These are phyloP conservation scores for Manis pentadactyla DNA, from an alignment of 2,797 vertebrate species.

Conservation along the genomic window DNA sequence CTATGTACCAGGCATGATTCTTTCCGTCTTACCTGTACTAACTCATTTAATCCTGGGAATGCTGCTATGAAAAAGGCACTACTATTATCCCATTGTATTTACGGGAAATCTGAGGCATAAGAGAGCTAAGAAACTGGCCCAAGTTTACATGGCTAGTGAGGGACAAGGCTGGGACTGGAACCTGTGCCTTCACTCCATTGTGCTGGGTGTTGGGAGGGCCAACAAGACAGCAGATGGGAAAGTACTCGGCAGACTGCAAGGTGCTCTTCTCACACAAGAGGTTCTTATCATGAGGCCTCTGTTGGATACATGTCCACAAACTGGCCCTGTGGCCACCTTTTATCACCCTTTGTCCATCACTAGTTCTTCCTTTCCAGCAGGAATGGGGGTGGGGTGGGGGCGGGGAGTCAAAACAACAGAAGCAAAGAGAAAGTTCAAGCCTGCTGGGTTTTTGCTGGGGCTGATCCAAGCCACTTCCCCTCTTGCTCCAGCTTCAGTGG, in stretches of 20 bases:
- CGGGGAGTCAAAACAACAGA: neutral
- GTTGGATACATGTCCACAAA: neutral
- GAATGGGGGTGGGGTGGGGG: neutral
- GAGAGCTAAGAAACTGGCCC: neutral
- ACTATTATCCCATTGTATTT: neutral
- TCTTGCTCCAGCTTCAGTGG: neutral
- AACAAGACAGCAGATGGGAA: neutral
- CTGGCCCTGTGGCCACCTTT: neutral
- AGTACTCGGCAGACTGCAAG: neutral
- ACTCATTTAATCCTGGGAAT: conserved; percentile 16
- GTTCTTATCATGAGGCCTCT: neutral
- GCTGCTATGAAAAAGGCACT: neutral
- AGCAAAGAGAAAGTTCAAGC: conserved; percentile 5
- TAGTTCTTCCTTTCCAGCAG: conserved; percentile 47
- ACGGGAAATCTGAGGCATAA: neutral
- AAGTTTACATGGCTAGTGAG: neutral
- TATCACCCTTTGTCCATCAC: neutral
- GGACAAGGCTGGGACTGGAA: neutral
- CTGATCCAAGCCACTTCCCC: neutral
- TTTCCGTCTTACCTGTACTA: neutral
- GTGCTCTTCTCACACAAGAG: fast-evolving
- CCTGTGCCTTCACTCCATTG: neutral
- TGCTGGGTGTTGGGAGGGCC: neutral
- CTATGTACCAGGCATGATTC: neutral
- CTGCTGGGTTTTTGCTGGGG: conserved; percentile 38